Evolutionary conservation across 2,888 invertebrate species (phyloP), one percentile per base, ranked within the genome.

Genomic region (Napeogenes sylphis): DNA sequence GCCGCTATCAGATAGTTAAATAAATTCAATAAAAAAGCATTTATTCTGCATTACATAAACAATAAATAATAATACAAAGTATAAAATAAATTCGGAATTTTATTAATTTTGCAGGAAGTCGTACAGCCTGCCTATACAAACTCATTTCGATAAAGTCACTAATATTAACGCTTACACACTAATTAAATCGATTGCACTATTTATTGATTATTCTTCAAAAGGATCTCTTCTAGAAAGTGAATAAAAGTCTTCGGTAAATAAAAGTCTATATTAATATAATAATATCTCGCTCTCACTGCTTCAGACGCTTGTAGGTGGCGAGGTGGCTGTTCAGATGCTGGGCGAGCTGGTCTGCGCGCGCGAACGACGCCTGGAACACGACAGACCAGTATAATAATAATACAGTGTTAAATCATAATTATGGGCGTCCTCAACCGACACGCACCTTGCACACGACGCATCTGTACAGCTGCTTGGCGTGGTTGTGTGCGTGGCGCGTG

Each of bases 321-420:
- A 91, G 82, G 70, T 91, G 91, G 64, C 91, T 91, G 85, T 91
- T 91, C 3, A 91, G 77, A 56, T 91, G 91, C 62, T 88, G 85
- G 0, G 91, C 91, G 2, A 91, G 71, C 12, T 90, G 89, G 56
- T 90, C 89, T 0, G 90, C 88, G 54, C 87, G 81, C 0, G 83
- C 88, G 78, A 91, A 91, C 0, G 90, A 89, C 0, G 87, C 88
- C 88, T 88, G 82, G 0, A 70, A 64, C 54, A n/a, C n/a, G 12
- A 21, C 51, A 14, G 5, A 21, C 5, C 8, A 14, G 14, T 13
- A 21, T 21, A 47, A 3, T 14, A 2, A 46, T 46, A 46, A n/a
- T 5, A 14, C 13, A 13, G 5, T 0, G n/a, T 46, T 14, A 4
- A 3, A 46, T 14, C 13, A 46, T 46, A 46, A 14, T 13, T n/a